Base-by-base conservation (phyloP, 2,888 invertebrate genomes). In the Laspeyria flexula region DNA sequence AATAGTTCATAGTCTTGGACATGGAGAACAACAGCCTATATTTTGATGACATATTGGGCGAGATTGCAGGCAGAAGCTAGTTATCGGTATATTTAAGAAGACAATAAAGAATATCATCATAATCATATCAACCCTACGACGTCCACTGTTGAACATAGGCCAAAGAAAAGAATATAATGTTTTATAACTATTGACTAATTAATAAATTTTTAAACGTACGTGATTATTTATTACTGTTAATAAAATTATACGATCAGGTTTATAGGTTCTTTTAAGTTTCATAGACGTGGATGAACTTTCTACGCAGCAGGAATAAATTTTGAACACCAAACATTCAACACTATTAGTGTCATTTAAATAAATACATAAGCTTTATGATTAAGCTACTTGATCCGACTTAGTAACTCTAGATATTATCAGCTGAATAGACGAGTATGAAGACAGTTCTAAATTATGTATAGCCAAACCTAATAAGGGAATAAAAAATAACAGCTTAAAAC, bases 401-500 rank as follows among this genome's bases (percentile, higher is more conserved):
- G 33, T 12, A 12, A 1, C 6, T 6, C 18, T 3, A 18, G 18
- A 18, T 18, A 18, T 3, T 18, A 18, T 18, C 18, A 18, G 18
- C 5, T 2, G 18, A 18, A 18, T 18, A 18, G 18, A 18, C 2
- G n/a, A n/a, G n/a, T n/a, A n/a, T n/a, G n/a, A n/a, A n/a, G n/a
- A n/a, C n/a, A 21, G 21, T 21, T 3, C 3, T 5, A 21, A 31
- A 51, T 61, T 9, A 40, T 45, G 52, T 55, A 50, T 53, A 50
- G 46, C 30, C 29, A 18, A 55, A 44, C 52, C 41, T 46, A 51
- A 40, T 51, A 35, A 33, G 10, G 21, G 12, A 41, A 34, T 46
- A 34, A 50, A 64, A 57, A 39, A 34, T 43, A 38, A 42, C 46
- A 27, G 53, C 18, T 47, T 29, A 43, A 45, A 43, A 43, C 49